A percentile compares a stretch with the other conserved stretches of the same genome.
Evolutionary conservation across 2,113 vertebrate species (phyloP).

Genomic region (Nothocercus julius): DNA sequence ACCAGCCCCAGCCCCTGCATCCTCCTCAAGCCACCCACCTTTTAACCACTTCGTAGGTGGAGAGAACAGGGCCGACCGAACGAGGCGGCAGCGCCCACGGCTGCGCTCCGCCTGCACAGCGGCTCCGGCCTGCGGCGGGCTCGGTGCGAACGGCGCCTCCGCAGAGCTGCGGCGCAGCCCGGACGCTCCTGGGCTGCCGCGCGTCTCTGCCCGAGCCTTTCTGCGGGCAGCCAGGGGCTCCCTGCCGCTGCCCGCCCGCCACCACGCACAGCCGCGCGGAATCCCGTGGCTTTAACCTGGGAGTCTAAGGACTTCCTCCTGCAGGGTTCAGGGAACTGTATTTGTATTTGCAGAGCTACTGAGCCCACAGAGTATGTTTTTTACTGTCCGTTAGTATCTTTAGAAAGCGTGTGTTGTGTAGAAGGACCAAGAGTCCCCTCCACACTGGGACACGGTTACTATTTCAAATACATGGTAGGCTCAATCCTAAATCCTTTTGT

Average conservation of each 20-base stretch:
- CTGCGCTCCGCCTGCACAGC: neutral
- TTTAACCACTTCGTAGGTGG: neutral
- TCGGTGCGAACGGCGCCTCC: too few relatives aligned
- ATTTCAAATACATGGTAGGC: neutral
- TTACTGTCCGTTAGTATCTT: neutral
- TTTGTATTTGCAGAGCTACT: neutral
- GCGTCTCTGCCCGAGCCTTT: neutral
- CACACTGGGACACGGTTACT: neutral
- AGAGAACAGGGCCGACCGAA: neutral
- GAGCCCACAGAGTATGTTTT: neutral
- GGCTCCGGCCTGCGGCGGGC: neutral
- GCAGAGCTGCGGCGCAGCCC: too few relatives aligned
- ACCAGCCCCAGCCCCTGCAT: neutral
- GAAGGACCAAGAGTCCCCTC: neutral
- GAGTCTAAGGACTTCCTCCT: neutral
- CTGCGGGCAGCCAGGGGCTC: accelerated
- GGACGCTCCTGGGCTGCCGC: too few relatives aligned
- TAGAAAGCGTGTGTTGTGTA: neutral
- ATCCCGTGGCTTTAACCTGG: neutral
- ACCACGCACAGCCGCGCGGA: accelerated
- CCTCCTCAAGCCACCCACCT: neutral
- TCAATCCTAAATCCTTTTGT: neutral
- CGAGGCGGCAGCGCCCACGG: accelerated
- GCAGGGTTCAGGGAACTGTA: neutral
- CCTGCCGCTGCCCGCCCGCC: neutral